Percentiles rank a stretch among this genome's conserved stretches.
These are phyloP conservation scores for Chalcosyrphus nemorum DNA, from an alignment of 2,888 invertebrate species.

Conservation along the genomic window DNA sequence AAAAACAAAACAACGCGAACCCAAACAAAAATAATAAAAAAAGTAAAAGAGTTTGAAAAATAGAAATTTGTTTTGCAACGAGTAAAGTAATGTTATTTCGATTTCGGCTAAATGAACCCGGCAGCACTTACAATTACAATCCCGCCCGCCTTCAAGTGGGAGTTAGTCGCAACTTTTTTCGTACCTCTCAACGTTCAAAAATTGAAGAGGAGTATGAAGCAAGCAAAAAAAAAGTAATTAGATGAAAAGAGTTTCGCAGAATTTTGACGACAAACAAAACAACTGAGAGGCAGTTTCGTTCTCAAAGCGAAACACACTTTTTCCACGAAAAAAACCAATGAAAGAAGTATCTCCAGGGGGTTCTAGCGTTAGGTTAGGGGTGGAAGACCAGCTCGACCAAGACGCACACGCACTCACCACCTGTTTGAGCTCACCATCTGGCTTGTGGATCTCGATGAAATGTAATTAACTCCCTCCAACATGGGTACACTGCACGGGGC, in stretches of 20 bases:
- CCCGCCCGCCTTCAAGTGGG: neutral
- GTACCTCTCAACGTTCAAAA: neutral
- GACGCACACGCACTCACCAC: neutral
- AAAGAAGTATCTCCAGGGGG: neutral
- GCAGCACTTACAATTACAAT: neutral
- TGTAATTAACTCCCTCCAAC: neutral
- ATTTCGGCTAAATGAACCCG: neutral
- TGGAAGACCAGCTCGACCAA: neutral
- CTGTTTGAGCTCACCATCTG: neutral
- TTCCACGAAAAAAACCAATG: neutral
- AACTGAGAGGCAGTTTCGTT: neutral
- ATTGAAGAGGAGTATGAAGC: neutral
- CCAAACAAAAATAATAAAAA: neutral
- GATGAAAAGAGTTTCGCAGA: slow-evolving; percentile 12
- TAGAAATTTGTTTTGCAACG: neutral
- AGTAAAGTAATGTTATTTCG: neutral
- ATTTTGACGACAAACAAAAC: slow-evolving; percentile 2
- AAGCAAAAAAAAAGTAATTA: slow-evolving; percentile 3
- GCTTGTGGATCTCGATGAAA: neutral
- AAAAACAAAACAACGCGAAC: neutral
- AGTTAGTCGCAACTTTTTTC: neutral
- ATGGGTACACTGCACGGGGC: too few relatives aligned
- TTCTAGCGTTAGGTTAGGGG: neutral
- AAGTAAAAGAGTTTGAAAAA: neutral
- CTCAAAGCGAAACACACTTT: neutral